Base-by-base conservation (phyloP, 2,797 vertebrate genomes). In the Enteromius radiatus region DNA sequence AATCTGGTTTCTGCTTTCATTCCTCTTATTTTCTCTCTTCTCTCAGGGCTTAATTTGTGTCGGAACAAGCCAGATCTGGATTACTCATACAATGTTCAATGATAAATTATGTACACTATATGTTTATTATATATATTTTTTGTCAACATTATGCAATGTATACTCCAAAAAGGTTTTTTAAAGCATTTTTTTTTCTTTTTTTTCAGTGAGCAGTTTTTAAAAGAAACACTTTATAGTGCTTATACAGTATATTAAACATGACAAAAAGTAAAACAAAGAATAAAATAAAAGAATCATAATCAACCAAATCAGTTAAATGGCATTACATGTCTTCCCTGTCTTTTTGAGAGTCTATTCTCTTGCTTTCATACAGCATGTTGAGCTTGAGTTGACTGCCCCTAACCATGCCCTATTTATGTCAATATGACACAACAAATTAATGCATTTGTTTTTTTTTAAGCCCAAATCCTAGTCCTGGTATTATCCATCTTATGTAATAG, bases 371-470 rank as follows among this genome's bases (percentile, higher is more conserved):
- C 36, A 81, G 28, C 68, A 59, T 73, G 52, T 70, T 33, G 26
- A 63, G 68, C 68, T 74, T 52, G 43, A 81, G 69, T 26, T 81
- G 56, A 61, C 41, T 47, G 43, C 41, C 56, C n/a, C 26, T 33
- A 74, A 74, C 69, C 69, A 63, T 81, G 69, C 41, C 69, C 79
- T 49, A 69, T 74, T 70, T 61, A 81, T 49, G 52, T 64, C 76
- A 79, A 67, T 54, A 74, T 73, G 81, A 79, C 76, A 78, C 21
- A 52, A 84, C 67, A 84, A 64, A 65, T 84, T 23, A 45, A 83
- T 79, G 17, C 38, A 56, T 65, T 67, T 80, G 49, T 75, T 52
- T 80, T 68, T 61, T 64, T 59, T 31, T n/a, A n/a, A 23, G 41
- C 79, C 59, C 28, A 52, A 81, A 81, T 49, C 68, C 76, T 78